Evolutionary conservation across 2,797 vertebrate genomes (phyloP), one percentile per base, ranked within the genome.

Genomic region (Holocentrus rufus): DNA sequence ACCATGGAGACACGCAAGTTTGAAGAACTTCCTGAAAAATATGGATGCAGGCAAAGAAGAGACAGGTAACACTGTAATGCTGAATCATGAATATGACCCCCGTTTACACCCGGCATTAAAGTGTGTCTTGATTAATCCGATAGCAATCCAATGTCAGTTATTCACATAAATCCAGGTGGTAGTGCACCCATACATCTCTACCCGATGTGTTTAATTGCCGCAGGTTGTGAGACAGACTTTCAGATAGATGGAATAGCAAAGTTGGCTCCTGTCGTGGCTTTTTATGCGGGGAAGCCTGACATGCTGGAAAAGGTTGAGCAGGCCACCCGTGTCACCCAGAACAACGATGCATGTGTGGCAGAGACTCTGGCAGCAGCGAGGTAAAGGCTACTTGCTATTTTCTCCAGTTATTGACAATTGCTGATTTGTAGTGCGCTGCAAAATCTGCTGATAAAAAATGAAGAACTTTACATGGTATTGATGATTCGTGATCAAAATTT

Each of bases 211-310:
- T 64, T 63, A 0, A 74, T 66, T 59, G 1, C 55, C 53, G 5
- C 77, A 94, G 93, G 94, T 20, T 94, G 93, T 82, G 89, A 91
- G 47, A 79, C 31, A 0, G 93, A 94, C 81, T 90, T 78, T 57
- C 93, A 95, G 86, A 86, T 94, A 17, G 94, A 95, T 77, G 93
- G 94, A 53, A 88, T 94, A 13, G 56, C 93, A 71, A 95, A 92
- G 76, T 31, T 95, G 72, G 94, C 93, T 72, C 93, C 94, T 2
- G 22, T 95, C 7, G 93, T 95, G 77, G 93, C 92, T 22, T 88
- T 88, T 77, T 95, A 94, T 54, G 93, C 93, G 4, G 94, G 93
- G 56, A 89, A 92, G 39, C 85, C 90, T 0, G 89, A 94, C 39
- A 91, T 95, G 93, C 73, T 94, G 80, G 90, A 93, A 15, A 93